phyloP scores from a whole-genome alignment of 2,888 invertebrate genomes.

The Nomada goodeniana region DNA sequence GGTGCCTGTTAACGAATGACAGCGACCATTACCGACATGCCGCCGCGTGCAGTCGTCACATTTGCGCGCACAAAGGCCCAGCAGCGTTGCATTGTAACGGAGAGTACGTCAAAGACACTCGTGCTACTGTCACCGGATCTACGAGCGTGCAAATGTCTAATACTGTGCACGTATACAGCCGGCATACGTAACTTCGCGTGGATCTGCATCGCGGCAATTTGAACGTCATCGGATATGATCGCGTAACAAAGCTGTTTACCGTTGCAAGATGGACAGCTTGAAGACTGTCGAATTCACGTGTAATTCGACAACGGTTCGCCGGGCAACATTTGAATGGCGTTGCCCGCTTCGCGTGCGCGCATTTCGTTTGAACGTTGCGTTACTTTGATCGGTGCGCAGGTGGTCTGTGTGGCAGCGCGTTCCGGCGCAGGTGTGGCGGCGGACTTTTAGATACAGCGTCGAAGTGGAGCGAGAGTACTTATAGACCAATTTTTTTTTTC shows the following conservation, averaged over 20 bases:
- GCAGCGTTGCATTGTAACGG: slow-evolving; percentile 65
- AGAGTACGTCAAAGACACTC: slow-evolving; percentile 73
- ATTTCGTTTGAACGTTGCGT: neutral
- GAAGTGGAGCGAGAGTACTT: no score
- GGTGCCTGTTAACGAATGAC: slow-evolving; percentile 56
- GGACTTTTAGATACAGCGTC: no score
- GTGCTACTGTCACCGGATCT: slow-evolving; percentile 59
- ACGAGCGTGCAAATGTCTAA: slow-evolving; percentile 68
- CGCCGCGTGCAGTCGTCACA: slow-evolving; percentile 59
- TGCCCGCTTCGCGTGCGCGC: neutral
- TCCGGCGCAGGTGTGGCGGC: no score
- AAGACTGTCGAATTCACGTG: slow-evolving; percentile 64
- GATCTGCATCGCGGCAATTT: slow-evolving; percentile 51
- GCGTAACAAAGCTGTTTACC: slow-evolving; percentile 64
- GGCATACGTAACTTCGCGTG: slow-evolving; percentile 48
- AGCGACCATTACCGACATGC: slow-evolving; percentile 61
- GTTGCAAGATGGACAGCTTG: slow-evolving; percentile 59
- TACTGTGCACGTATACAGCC: slow-evolving; percentile 49
- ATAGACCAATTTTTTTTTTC: no score
- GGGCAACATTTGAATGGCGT: slow-evolving; percentile 18
- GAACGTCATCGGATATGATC: slow-evolving; percentile 60
- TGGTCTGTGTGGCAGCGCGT: no score
- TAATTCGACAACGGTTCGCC: slow-evolving; percentile 30
- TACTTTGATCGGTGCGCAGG: neutral
- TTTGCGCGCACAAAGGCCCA: slow-evolving; percentile 62